phyloP scores from a whole-genome alignment of 2,888 invertebrate genomes.

The Agrochola circellaris region DNA sequence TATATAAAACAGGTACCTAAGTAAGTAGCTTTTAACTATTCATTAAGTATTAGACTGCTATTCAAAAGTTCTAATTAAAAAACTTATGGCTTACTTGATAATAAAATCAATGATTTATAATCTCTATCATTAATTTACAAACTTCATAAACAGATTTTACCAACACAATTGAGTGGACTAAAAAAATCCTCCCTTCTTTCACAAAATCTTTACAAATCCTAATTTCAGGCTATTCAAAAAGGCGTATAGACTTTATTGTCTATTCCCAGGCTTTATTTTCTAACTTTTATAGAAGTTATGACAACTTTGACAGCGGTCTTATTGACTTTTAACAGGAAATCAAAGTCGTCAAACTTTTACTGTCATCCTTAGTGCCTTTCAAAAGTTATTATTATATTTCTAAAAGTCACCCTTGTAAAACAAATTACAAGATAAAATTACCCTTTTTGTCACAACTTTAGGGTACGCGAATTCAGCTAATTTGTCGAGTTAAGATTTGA shows the following conservation, averaged over 20 bases:
- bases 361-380: slow-evolving; percentile 1
- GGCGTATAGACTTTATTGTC: not conserved
- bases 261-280: not conserved
- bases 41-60: not conserved
- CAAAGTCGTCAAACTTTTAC: slow-evolving; percentile 30
- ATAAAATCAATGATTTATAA: not conserved
- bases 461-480: slow-evolving; percentile 12
- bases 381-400: slow-evolving; percentile 43
- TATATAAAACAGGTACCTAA: not conserved
- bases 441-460: slow-evolving; percentile 36
- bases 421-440: slow-evolving; percentile 44
- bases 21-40: not conserved
- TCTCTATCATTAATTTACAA: slow-evolving; percentile 7
- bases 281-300: too few relatives aligned
- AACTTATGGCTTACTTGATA: not conserved
- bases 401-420: slow-evolving; percentile 22
- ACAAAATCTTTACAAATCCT: not conserved
- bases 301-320: not conserved
- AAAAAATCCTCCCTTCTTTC: not conserved
- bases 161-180: not conserved
- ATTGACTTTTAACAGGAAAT: slow-evolving; percentile 30
- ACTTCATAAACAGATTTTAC: slow-evolving; percentile 7
- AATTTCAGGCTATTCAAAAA: not conserved
- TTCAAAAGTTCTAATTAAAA: not conserved
- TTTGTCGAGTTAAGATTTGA: slow-evolving; percentile 40